Conservation (phyloP, 2,888 invertebrate species). For the Choristoneura rosaceana region DNA sequence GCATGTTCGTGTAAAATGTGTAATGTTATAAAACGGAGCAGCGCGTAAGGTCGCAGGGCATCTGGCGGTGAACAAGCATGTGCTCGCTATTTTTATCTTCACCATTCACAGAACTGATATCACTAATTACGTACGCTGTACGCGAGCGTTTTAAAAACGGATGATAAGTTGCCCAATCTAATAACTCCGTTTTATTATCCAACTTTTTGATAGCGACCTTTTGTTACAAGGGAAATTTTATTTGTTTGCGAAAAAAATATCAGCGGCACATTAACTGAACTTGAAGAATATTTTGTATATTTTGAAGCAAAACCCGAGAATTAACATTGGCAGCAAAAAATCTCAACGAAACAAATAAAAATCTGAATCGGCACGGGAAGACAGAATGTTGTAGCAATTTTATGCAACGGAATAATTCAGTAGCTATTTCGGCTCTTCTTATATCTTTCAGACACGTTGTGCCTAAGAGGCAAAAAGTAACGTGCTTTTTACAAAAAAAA, state of each 20-base stretch:
- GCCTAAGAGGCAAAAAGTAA: not conserved
- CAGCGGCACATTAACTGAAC: not conserved
- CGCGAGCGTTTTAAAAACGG: slow-evolving; percentile 43
- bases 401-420: slow-evolving; percentile 30
- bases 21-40: slow-evolving; percentile 61
- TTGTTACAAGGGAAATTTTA: not conserved
- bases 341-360: slow-evolving; percentile 1
- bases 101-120: slow-evolving; percentile 74
- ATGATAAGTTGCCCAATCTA: slow-evolving; percentile 29
- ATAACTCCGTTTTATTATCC: slow-evolving; percentile 16
- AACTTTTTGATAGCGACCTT: slow-evolving; percentile 3
- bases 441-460: slow-evolving; percentile 1
- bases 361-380: slow-evolving; percentile 2
- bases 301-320: not conserved
- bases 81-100: slow-evolving; percentile 79
- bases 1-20: slow-evolving; percentile 57
- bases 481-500: slow-evolving; percentile 9
- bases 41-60: slow-evolving; percentile 81
- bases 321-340: slow-evolving; percentile 3
- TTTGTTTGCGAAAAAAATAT: not conserved
- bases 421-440: slow-evolving; percentile 8
- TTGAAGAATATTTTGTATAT: not conserved
- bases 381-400: slow-evolving; percentile 7
- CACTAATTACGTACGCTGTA: slow-evolving; percentile 56
- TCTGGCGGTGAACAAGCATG: slow-evolving; percentile 75